A percentile compares a stretch with the other conserved stretches of the same genome.
phyloP scores from a whole-genome alignment of 2,797 vertebrate species.

The Helostoma temminkii region DNA sequence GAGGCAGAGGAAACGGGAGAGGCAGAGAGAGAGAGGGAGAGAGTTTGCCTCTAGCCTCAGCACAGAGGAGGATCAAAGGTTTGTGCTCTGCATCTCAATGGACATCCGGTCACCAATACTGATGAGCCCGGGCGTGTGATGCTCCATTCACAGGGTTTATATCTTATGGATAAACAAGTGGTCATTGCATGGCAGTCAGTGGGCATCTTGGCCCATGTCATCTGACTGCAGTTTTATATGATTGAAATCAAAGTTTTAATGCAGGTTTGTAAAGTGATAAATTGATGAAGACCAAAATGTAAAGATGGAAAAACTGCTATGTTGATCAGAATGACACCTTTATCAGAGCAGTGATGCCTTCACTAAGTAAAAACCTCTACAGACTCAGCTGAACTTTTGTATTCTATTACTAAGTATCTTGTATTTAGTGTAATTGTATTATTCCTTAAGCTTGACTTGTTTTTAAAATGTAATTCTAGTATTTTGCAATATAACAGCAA shows the following conservation, averaged over 20 bases:
- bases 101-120: conserved; percentile 82
- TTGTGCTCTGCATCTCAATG: conserved; percentile 85
- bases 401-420: background rate
- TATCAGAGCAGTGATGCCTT: background rate
- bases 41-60: conserved; percentile 78
- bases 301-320: background rate
- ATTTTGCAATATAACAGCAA: no score
- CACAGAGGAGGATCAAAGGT: conserved; percentile 83
- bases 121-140: conserved; percentile 76
- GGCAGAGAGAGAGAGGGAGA: conserved; percentile 55
- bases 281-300: background rate
- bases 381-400: background rate
- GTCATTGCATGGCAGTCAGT: conserved; percentile 58
- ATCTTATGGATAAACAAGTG: conserved; percentile 72
- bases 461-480: no score
- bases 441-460: background rate
- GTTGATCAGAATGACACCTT: conserved; percentile 2
- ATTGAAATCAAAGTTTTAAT: conserved; percentile 12
- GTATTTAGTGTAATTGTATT: background rate
- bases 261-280: background rate
- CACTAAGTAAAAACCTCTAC: background rate
- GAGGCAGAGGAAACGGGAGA: conserved; percentile 38
- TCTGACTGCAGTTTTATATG: conserved; percentile 12
- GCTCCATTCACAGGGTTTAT: conserved; percentile 73
- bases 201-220: background rate